Evolutionary conservation across 1,140 invertebrate genomes (phyloP), one percentile per base, ranked within the genome.

Genomic region (Lepidotrigona ventralis): DNA sequence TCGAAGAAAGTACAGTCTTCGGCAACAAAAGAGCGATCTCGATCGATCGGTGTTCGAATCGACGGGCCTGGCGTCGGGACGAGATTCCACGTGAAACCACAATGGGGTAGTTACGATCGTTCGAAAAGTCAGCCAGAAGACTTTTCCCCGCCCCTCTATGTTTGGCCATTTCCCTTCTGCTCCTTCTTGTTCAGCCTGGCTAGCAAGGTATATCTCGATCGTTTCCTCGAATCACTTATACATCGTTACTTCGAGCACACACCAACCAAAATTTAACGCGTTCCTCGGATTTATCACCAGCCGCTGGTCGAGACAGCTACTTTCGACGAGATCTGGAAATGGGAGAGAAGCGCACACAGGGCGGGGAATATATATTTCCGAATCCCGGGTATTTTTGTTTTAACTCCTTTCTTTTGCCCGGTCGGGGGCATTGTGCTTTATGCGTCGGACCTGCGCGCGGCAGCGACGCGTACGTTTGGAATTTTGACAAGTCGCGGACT

Each of bases 341-440:
- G 66, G 33, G 51, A 19, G 78, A 60, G 68, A 23, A 51, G 33
- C 29, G 19, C 33, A 21, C 17, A 23, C 51, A 39, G 0, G 39
- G 39, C 11, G 19, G n/a, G 9, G 29, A 71, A 60, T n/a, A 75
- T 81, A 74, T 64, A 74, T 66, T 75, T 64, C 58, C 21, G 60
- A n/a, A 46, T 23, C 29, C 5, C 29, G 15, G n/a, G 26, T 64
- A 81, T 81, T 81, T 81, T 81, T 81, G 79, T 81, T 81, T 75
- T 26, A 66, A 66, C 58, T 26, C 33, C 56, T 26, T 46, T 14
- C 56, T 15, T 26, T 58, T 29, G 26, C n/a, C 51, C n/a, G 26
- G 29, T 15, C 12, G 11, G 5, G 53, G n/a, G n/a, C 23, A 63
- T 63, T 51, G 19, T 74, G 71, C 11, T 68, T 68, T 68, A 56